Conservation (phyloP, 1,140 invertebrate species). For the Halyomorpha halys region DNA sequence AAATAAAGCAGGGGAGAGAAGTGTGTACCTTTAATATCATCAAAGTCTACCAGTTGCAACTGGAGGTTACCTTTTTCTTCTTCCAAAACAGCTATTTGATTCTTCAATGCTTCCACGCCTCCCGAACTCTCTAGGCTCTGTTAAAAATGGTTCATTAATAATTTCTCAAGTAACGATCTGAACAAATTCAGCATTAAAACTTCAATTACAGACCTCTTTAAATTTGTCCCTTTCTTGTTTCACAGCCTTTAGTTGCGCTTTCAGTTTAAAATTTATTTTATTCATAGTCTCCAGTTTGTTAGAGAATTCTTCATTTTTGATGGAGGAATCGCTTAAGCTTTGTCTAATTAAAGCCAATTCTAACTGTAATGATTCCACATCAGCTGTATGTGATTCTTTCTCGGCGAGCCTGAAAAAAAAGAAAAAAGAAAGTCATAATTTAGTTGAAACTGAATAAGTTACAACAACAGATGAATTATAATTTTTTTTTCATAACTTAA, state of each 20-base stretch:
- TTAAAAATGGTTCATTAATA: background rate
- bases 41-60: conserved; percentile 68
- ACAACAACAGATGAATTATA: no score
- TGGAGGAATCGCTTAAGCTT: background rate
- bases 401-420: conserved; percentile 9
- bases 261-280: conserved; percentile 65
- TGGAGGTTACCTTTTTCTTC: conserved; percentile 84
- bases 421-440: background rate
- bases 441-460: background rate
- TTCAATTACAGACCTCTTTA: conserved; percentile 44
- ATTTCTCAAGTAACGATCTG: background rate
- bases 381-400: background rate
- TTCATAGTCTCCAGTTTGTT: conserved; percentile 47
- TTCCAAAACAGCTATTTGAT: conserved; percentile 71
- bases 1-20: conserved; percentile 14
- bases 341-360: background rate
- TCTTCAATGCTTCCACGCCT: conserved; percentile 54
- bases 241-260: conserved; percentile 69
- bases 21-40: conserved; percentile 54
- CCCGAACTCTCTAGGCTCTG: conserved; percentile 48
- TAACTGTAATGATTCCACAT: background rate
- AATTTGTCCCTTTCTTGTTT: conserved; percentile 67
- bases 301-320: conserved; percentile 43
- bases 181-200: conserved; percentile 2
- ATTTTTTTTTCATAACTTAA: no score